Base-by-base conservation (phyloP, 1,140 invertebrate genomes). In the Dendroctonus ponderosae region DNA sequence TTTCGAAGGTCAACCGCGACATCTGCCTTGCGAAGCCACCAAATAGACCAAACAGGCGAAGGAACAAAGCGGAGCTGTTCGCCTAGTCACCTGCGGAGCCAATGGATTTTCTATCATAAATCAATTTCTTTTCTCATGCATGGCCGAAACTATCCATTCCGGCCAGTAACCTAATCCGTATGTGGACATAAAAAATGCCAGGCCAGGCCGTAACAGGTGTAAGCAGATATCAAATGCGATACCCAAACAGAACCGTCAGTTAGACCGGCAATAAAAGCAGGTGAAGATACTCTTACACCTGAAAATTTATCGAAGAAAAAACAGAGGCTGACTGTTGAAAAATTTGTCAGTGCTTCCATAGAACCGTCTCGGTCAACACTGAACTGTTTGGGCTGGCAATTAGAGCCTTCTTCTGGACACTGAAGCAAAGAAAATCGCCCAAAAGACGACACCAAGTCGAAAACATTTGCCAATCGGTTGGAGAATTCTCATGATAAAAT, bases 171-270 rank as follows among this genome's bases (percentile, higher is more conserved):
- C 37, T 40, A 46, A 63, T 63, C 50, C 61, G 41, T 52, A 63
- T 53, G 50, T 63, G 61, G 41, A 54, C 61, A 37, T 53, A 63
- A 63, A 62, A 62, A 63, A 63, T 43, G 15, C 58, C 41, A 50
- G 7, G 26, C 48, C 48, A 50, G 43, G 8, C 8, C n/a, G 41
- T 50, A 63, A 63, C 61, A 63, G 61, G 61, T 63, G 61, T 44
- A 63, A 61, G 51, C 14, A 63, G 61, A 63, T 63, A 63, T 63
- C 61, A 54, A 54, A 63, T 54, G 61, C 42, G 51, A 63, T 63
- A 63, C 51, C 11, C 61, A 63, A 63, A 63, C 61, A 63, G 42
- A 63, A 51, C 50, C 51, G 60, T 51, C 60, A 62, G 60, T 62
- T 52, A 62, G 60, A 62, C 40, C 26, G 61, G 61, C 51, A 63